Evolutionary conservation across 2,888 invertebrate species (phyloP), one percentile per base, ranked within the genome.

Genomic region (Tenthredo amoena): DNA sequence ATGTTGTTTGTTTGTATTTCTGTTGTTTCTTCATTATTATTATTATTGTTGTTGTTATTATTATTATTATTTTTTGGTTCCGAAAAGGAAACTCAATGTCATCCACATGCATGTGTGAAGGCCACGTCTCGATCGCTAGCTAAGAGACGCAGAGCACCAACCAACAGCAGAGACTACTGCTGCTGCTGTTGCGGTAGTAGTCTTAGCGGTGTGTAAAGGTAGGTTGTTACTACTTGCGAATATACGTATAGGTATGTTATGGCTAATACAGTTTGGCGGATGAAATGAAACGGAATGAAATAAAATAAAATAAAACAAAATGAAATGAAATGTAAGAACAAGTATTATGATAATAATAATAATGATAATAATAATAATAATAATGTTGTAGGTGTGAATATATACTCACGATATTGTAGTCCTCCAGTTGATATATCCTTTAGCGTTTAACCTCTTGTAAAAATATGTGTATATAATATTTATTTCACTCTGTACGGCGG

Each of bases 71-170:
- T 43, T 65, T 21, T 7, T 31, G 1, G 81, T 84, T 50, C 84
- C 85, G 76, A 87, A 86, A 86, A 88, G 84, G 87, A 79, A 86
- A 86, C 86, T 87, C 89, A 89, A 88, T 89, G 88, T 87, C 87
- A 87, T 21, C 6, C 4, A 34, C 68, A 68, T 34, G 34, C 34
- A 68, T 68, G 62, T 62, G 88, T 87, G 89, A 91, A 91, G 91
- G 90, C 89, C 90, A 90, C 88, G 88, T 88, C 18, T 62, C 88
- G n/a, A n/a, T 55, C 55, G 55, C 55, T n/a, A 55, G 40, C n/a
- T n/a, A 72, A 18, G 40, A 34, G 71, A 72, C 40, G 40, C 71
- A 34, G 37, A 7, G 55, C 6, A 55, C n/a, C 18, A 37, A 37
- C 37, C 2, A n/a, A 21, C 62, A 26, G 10, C 47, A 40, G 6